Conservation (phyloP, 1,140 invertebrate genomes). For the Saccostrea cuccullata region DNA sequence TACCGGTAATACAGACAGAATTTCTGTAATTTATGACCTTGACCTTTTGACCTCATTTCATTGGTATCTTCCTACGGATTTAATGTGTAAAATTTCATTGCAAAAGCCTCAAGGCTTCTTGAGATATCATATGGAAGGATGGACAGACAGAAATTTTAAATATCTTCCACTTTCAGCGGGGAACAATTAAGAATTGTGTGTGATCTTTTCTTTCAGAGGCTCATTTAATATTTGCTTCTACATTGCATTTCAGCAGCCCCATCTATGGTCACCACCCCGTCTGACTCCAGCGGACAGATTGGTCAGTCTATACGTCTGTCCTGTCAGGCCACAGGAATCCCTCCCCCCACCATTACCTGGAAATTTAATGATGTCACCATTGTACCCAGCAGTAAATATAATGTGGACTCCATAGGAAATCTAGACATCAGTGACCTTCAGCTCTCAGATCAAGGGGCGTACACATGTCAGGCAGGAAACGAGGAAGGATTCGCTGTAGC, state of each 20-base stretch:
- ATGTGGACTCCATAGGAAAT: constrained; percentile 80
- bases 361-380: constrained; percentile 77
- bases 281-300: constrained; percentile 74
- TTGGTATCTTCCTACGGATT: too few species aligned
- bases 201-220: too few species aligned
- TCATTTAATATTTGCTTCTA: not conserved
- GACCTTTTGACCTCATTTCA: too few species aligned
- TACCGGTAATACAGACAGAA: too few species aligned
- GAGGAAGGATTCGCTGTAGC: constrained; percentile 62
- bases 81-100: too few species aligned
- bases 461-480: constrained; percentile 68
- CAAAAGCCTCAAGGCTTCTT: too few species aligned
- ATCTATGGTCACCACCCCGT: constrained; percentile 66
- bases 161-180: too few species aligned
- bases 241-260: constrained; percentile 67
- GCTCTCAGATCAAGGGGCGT: constrained; percentile 70
- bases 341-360: constrained; percentile 85
- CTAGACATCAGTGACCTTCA: constrained; percentile 83
- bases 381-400: constrained; percentile 44
- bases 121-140: too few species aligned
- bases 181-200: too few species aligned
- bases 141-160: too few species aligned
- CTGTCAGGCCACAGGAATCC: constrained; percentile 85
- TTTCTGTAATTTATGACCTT: too few species aligned
- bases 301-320: constrained; percentile 81